Evolutionary conservation across 2,113 vertebrate genomes (phyloP), one percentile per base, ranked within the genome.

Genomic region (Orientallactaga bullata): DNA sequence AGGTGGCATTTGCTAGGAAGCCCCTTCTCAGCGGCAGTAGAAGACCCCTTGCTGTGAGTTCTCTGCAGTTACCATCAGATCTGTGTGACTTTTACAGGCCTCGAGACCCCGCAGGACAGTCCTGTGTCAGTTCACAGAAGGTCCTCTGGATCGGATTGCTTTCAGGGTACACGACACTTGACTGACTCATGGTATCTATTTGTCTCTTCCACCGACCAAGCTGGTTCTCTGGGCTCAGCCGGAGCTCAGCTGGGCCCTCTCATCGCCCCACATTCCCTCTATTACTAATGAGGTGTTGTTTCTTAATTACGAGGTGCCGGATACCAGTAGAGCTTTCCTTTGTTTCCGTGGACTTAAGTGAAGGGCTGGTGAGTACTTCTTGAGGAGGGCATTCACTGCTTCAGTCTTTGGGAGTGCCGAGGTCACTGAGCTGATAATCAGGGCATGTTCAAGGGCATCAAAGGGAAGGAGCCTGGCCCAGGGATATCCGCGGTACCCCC

Each of bases 181-280:
- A 83, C 97, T 96, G 96, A 97, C 94, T 96, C 95, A 97, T 35
- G 92, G 92, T 95, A 93, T 90, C 94, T 97, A 37, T 89, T 91
- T 96, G 74, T 88, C 89, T 94, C 76, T 76, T 96, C 60, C 80
- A 88, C 96, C 24, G 7, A 84, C 94, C 94, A 9, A 96, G 96
- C 97, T 96, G 95, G 97, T 96, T 97, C 95, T 94, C 68, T 69
- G 71, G 96, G 93, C 85, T 93, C 24, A 3, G 83, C 74, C 26
- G 61, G 72, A 92, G 95, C 58, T 79, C 73, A 71, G 58, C 80
- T 28, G 37, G 91, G 90, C 87, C 71, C 92, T 92, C 81, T 65
- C 73, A 39, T 95, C 83, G 72, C 91, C 72, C 85, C 90, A 97
- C 58, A 77, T 77, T 94, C 77, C 89, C 86, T 82, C 80, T 84